Evolutionary conservation across 2,113 vertebrate genomes (phyloP).

Genomic region (Orcinus orca): DNA sequence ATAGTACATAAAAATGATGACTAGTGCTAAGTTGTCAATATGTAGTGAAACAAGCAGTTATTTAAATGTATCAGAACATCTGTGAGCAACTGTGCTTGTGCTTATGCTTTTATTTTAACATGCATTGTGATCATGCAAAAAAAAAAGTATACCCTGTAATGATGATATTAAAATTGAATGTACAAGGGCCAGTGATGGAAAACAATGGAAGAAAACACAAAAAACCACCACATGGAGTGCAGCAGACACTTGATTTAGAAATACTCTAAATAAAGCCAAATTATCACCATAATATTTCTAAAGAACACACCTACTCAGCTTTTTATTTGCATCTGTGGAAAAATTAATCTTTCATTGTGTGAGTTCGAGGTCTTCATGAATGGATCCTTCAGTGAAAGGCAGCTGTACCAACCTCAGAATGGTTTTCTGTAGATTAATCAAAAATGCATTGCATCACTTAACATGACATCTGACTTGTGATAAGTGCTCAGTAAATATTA

Average conservation of each 20-base stretch:
- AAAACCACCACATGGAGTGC: not conserved
- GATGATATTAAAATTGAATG: not conserved
- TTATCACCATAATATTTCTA: not conserved
- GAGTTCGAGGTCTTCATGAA: not conserved
- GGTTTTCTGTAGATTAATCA: not conserved
- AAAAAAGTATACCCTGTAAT: not conserved
- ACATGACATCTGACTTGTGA: not conserved
- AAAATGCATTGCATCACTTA: not conserved
- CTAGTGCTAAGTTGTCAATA: not conserved
- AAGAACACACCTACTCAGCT: not conserved
- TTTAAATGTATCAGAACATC: not conserved
- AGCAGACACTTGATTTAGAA: not conserved
- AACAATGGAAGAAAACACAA: not conserved
- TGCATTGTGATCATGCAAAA: not conserved
- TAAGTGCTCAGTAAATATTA: not conserved
- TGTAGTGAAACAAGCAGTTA: not conserved
- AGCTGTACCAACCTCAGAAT: not conserved
- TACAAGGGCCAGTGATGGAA: not conserved
- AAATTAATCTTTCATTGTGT: constrained; percentile 2
- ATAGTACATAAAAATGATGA: not conserved
- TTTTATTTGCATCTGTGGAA: not conserved
- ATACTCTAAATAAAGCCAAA: not conserved
- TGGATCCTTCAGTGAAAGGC: not conserved
- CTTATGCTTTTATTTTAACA: not conserved
- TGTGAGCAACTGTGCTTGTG: not conserved